A percentile compares a stretch with the other conserved stretches of the same genome.
These are phyloP conservation scores for Acropora tenuis DNA, from an alignment of 64 coral and sea anemone species.

Conservation along the genomic window DNA sequence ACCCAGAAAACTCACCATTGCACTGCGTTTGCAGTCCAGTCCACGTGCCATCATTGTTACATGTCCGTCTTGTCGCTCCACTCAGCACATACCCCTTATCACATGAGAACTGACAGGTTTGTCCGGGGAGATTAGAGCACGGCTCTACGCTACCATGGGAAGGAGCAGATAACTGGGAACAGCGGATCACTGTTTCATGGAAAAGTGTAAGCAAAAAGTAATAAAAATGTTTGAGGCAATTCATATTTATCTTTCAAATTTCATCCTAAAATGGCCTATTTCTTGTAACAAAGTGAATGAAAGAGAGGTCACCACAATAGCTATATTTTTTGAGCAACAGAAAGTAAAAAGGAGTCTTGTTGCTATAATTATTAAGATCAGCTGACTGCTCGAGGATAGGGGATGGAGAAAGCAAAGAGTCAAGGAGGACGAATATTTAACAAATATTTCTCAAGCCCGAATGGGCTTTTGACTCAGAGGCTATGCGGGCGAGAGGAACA, in stretches of 20 bases:
- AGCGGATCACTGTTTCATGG: conserved; percentile 36
- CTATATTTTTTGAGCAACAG: neutral
- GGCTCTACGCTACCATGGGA: conserved; percentile 18
- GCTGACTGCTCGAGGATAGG: neutral
- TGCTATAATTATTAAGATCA: neutral
- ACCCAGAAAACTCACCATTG: conserved; percentile 12
- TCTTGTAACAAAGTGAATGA: neutral
- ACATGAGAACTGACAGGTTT: conserved; percentile 54
- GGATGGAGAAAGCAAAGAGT: neutral
- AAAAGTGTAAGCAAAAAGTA: neutral
- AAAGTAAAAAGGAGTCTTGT: neutral
- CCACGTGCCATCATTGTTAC: conserved; percentile 46
- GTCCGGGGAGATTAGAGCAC: conserved; percentile 57
- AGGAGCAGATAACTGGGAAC: conserved; percentile 18
- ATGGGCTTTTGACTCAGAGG: too few relatives aligned
- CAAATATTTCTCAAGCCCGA: too few relatives aligned
- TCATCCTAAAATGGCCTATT: neutral
- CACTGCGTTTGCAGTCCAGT: conserved; percentile 39
- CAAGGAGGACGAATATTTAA: neutral
- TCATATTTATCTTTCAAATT: neutral
- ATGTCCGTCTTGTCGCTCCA: conserved; percentile 27
- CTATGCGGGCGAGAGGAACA: too few relatives aligned
- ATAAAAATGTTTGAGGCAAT: neutral
- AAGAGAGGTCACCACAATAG: neutral
- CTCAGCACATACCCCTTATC: conserved; percentile 34